Base-by-base conservation (phyloP, 2,113 vertebrate genomes). In the Triplophysa rosa region DNA sequence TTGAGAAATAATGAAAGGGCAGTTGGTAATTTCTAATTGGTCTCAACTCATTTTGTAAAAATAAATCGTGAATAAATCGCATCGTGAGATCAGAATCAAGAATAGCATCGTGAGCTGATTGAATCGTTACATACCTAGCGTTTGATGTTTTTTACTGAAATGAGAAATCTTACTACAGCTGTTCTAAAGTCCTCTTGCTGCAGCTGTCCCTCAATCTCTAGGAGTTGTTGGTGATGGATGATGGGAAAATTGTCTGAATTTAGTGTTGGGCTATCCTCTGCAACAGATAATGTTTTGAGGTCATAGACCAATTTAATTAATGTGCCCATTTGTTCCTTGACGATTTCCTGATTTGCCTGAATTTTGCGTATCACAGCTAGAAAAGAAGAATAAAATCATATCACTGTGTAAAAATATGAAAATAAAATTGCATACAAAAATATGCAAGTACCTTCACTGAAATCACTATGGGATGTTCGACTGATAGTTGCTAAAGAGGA, bases 271-370 rank as follows among this genome's bases (percentile, higher is more conserved):
- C 13, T 68, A 12, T 42, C 67, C 13, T 68, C 67, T 68, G 67
- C 4, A 23, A 42, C 49, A 2, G 61, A 63, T 29, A 63, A 29
- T 29, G 23, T 47, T 47, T 68, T 68, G n/a, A 68, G 45, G 3
- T 68, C 67, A 4, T 68, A 49, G 21, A 68, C 40, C 42, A 68
- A 23, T 47, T 68, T 68, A 42, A 68, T 42, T 23, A 68, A 45
- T 49, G 45, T 68, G 21, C 67, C 21, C 67, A 68, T 47, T 21
- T 68, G 67, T 49, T 45, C 67, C 14, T 49, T 68, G 2, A 68
- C 49, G 0, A 68, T 68, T 68, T 68, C 67, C 23, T 68, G 67
- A 10, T 68, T 68, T 10, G 42, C 45, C 17, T 49, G 42, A 47
- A 68, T 19, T 42, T 68, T 68, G 40, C n/a, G 6, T 68, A 45